A percentile compares a stretch with the other conserved stretches of the same genome.
Evolutionary conservation across 1,140 invertebrate genomes (phyloP).

Genomic region (Harlomillsia oculata): DNA sequence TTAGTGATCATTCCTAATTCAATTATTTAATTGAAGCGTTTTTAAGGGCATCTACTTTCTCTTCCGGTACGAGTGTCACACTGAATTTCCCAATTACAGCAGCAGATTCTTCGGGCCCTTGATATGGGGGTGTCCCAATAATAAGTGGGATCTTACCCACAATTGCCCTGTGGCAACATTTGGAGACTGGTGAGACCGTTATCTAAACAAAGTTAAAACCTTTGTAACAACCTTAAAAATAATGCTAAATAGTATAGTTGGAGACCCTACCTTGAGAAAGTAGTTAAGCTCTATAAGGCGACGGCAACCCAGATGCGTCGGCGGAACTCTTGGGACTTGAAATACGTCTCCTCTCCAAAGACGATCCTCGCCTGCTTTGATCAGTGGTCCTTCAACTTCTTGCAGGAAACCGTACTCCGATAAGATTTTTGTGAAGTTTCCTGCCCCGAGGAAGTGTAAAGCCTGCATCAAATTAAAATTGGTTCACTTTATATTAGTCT

Average conservation of each 20-base stretch:
- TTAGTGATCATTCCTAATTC: no score
- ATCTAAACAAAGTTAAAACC: not conserved
- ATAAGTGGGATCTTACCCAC: no score
- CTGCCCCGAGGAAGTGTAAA: constrained; percentile 1
- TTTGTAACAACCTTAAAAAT: not conserved
- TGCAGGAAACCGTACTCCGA: not conserved
- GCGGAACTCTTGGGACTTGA: not conserved
- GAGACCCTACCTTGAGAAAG: constrained; percentile 2
- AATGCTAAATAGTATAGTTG: not conserved
- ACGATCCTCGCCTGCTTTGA: not conserved
- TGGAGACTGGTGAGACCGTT: no score
- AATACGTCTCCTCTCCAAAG: constrained; percentile 6
- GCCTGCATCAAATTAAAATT: not conserved
- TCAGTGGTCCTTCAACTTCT: not conserved
- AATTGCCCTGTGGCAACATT: no score
- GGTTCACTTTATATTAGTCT: not conserved
- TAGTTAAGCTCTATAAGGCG: constrained; percentile 9
- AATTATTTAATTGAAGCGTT: no score
- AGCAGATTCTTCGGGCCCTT: no score
- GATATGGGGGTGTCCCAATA: no score
- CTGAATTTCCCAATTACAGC: no score
- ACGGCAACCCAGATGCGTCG: not conserved
- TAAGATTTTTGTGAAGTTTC: constrained; percentile 7
- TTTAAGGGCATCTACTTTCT: no score
- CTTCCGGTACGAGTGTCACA: no score